Evolutionary conservation across 2,888 invertebrate genomes (phyloP), one percentile per base, ranked within the genome.

Genomic region (Tetropium fuscum): DNA sequence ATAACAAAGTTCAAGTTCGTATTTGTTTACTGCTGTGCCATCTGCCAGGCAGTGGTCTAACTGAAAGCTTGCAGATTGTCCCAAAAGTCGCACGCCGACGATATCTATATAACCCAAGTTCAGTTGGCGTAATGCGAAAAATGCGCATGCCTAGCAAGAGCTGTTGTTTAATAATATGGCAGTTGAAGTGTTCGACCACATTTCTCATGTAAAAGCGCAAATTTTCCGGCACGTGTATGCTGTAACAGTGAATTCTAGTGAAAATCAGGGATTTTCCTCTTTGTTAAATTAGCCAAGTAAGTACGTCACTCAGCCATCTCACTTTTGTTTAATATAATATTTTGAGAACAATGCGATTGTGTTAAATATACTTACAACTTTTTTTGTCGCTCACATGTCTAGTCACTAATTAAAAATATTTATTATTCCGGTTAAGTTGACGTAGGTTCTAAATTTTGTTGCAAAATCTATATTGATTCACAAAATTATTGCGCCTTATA

Each of bases 131-230:
- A 25, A 25, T 43, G 7, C 15, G 8, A 43, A 30, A 30, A 11
- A 11, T 43, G 60, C 65, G 63, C 63, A 60, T 63, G 63, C 25
- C 34, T 36, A 15, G 41, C 55, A 18, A 10, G 22, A 44, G 34
- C 51, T 53, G 56, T 66, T 68, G 64, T 63, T 64, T 68, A 71
- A 69, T 69, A 71, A 69, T 69, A 71, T 71, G 71, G 70, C 68
- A 68, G 66, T 61, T 54, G 58, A 56, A 60, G 51, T 51, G 8
- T 55, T 19, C 63, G 57, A 58, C 60, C 70, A 67, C 68, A 66
- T 70, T 70, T 71, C 59, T 70, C 51, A 60, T 68, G 67, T 66
- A 66, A 66, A 62, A 53, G 63, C 60, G 63, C 48, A 51, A n/a
- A 62, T 61, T 63, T 67, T 67, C 45, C 56, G 53, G 51, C 51